Conservation (phyloP, 1,140 invertebrate genomes). For the Prorops nasuta region DNA sequence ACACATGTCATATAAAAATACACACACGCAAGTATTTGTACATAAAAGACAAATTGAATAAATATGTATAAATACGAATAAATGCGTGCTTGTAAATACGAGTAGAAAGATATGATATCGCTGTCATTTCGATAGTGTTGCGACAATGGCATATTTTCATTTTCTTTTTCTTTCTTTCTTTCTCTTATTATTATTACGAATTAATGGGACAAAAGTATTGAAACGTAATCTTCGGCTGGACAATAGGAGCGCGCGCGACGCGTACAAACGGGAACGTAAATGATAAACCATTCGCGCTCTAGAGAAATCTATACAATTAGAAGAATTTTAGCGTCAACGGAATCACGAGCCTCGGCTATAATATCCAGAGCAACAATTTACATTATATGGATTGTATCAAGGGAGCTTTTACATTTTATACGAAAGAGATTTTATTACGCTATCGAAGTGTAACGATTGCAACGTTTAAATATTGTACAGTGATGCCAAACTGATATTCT, state of each 20-base stretch:
- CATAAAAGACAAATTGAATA: not conserved
- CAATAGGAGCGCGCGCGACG: constrained; percentile 52
- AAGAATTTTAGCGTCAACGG: no score
- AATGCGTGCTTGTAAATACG: not conserved
- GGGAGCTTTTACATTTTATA: not conserved
- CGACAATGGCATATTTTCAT: constrained; percentile 16
- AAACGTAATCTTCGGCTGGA: constrained; percentile 46
- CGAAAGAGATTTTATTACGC: not conserved
- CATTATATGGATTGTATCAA: no score
- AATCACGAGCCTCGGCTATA: no score
- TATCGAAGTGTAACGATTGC: constrained; percentile 31
- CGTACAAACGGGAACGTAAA: constrained; percentile 40
- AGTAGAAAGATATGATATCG: constrained; percentile 6
- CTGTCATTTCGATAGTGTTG: constrained; percentile 22
- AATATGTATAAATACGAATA: not conserved
- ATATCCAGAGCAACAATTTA: no score
- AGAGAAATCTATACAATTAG: no score
- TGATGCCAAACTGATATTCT: constrained; percentile 50
- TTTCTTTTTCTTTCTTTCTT: no score
- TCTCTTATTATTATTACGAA: no score
- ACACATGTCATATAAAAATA: no score
- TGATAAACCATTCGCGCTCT: no score
- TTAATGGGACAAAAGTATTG: constrained; percentile 40
- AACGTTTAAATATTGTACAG: constrained; percentile 46
- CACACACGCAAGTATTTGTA: not conserved